Percentiles rank a stretch among this genome's conserved stretches.
phyloP scores from a whole-genome alignment of 2,797 vertebrate genomes.

The Sparus aurata region DNA sequence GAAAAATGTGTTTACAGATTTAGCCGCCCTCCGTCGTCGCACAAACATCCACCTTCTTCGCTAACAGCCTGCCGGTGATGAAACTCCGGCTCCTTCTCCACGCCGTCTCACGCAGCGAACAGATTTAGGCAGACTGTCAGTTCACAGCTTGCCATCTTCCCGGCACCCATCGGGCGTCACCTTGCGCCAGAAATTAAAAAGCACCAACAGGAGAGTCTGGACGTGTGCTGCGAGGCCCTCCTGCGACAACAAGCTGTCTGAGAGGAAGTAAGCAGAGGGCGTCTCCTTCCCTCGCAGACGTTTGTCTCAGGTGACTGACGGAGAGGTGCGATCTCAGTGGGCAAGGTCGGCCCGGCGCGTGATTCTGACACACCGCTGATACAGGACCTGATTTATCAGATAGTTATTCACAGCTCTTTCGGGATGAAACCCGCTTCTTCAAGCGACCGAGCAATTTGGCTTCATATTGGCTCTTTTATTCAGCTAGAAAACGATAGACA shows the following conservation, averaged over 20 bases:
- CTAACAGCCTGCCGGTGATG: constrained; percentile 25
- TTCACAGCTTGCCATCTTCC: constrained; percentile 50
- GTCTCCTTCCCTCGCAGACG: background rate
- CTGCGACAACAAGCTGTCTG: constrained; percentile 32
- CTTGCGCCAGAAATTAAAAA: constrained; percentile 65
- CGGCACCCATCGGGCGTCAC: constrained; percentile 37
- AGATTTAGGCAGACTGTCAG: constrained; percentile 59
- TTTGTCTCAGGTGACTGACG: constrained; percentile 25
- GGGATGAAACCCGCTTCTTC: constrained; percentile 30
- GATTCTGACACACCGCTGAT: constrained; percentile 15
- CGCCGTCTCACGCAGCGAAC: constrained; percentile 10
- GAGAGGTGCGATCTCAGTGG: constrained; percentile 31
- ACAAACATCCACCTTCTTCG: constrained; percentile 13
- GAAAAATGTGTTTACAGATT: constrained; percentile 20
- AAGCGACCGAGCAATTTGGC: too few relatives aligned
- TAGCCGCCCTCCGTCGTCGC: background rate
- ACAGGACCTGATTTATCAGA: constrained; percentile 4
- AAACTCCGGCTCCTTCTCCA: constrained; percentile 23
- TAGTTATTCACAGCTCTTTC: background rate
- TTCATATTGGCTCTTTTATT: too few relatives aligned
- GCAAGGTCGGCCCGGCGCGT: background rate
- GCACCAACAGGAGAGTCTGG: constrained; percentile 34
- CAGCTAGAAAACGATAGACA: too few relatives aligned
- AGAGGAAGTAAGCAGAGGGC: background rate
- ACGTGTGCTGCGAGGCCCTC: constrained; percentile 8